Evolutionary conservation across 2,888 invertebrate species (phyloP), one percentile per base, ranked within the genome.

Genomic region (Hydraecia micacea): DNA sequence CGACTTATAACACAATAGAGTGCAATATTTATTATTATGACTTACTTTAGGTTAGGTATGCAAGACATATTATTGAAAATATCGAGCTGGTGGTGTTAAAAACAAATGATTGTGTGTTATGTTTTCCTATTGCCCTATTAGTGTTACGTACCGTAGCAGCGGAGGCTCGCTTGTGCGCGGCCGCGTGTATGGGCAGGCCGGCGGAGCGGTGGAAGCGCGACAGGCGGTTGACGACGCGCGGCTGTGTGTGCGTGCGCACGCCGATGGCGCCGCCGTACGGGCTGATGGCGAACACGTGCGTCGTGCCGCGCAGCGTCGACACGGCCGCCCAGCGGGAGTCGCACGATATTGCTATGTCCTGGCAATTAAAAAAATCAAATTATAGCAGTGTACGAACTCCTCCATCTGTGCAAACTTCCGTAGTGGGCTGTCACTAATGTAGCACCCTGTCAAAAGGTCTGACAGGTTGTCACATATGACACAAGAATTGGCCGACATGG

Each of bases 261-360:
- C 98, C 99, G 85, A 99, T 98, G 76, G 98, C 97, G 73, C 99
- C 99, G 87, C 99, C 99, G 94, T 99, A 99, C 32, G 99, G 99
- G 28, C 99, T 99, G 71, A 99, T 97, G 18, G 99, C 99, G 96
- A 99, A 99, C 86, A 99, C 98, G 95, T 99, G 99, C 52, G 99
- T 99, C 0, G 99, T 99, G 83, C 99, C 99, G 84, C 99, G 98
- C 77, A 99, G 97, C 0, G 99, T 99, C 63, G 99, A 99, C 9
- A 99, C 98, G 3, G 99, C 98, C n/a, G 99, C 98, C 99, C 99
- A 99, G 75, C 99, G 98, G 49, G 98, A 98, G 96, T 99, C 99
- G 80, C 98, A 97, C 1, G 99, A 99, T 93, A 99, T 99, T 73
- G 98, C 97, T 94, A 99, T 98, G 92, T 99, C 99, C 97, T 98